These are phyloP conservation scores for Tragelaphus strepsiceros DNA, from an alignment of 2,113 vertebrate genomes.

Conservation along the genomic window DNA sequence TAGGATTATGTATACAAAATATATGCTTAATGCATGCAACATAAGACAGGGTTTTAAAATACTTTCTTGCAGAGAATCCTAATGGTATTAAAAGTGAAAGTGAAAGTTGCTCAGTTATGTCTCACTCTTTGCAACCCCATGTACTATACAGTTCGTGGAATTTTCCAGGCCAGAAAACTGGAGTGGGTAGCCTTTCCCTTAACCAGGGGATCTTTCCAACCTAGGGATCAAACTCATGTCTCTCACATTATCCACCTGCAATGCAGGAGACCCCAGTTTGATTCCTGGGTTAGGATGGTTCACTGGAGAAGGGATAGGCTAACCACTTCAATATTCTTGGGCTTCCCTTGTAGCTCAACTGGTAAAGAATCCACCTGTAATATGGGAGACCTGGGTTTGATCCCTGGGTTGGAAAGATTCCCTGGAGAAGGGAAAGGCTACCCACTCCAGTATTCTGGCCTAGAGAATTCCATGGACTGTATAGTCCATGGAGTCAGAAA, in stretches of 20 bases:
- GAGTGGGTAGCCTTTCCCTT: not conserved
- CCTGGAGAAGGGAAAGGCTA: not conserved
- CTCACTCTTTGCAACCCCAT: not conserved
- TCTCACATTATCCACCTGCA: not conserved
- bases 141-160: not conserved
- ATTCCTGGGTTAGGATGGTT: not conserved
- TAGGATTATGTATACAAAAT: not conserved
- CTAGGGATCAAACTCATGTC: not conserved
- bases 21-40: not conserved
- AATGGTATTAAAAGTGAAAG: not conserved
- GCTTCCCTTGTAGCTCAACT: not conserved
- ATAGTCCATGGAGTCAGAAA: not conserved
- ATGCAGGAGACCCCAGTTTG: not conserved
- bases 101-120: not conserved
- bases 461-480: not conserved
- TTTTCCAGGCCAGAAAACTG: not conserved
- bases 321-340: not conserved
- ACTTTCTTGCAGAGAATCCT: not conserved
- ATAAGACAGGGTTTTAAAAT: not conserved
- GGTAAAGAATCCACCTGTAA: not conserved
- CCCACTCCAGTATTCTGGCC: not conserved
- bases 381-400: accelerated
- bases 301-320: not conserved
- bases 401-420: not conserved
- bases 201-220: not conserved